Percentiles rank a stretch among this genome's conserved stretches.
Evolutionary conservation across 2,113 vertebrate genomes (phyloP).

Genomic region (Mustela nigripes): DNA sequence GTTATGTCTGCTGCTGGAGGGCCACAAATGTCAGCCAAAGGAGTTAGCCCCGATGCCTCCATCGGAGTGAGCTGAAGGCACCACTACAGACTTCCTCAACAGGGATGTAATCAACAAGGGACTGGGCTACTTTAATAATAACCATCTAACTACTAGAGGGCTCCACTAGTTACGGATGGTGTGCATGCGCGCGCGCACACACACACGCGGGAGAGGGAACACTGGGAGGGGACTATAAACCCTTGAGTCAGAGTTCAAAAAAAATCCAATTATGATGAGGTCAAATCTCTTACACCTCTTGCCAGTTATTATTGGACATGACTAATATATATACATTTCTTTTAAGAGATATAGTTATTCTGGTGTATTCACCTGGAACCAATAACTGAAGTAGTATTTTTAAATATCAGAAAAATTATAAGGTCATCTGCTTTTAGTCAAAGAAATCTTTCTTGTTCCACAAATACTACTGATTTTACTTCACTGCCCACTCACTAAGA

Average conservation of each 20-base stretch:
- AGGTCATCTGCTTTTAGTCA: background rate
- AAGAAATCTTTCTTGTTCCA: background rate
- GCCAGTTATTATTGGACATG: background rate
- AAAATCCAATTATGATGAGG: background rate
- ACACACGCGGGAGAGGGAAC: too few relatives aligned
- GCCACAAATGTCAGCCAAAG: background rate
- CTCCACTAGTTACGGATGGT: accelerated
- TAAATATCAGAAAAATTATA: background rate
- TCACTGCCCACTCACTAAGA: background rate
- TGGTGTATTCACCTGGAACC: background rate
- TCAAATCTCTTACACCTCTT: background rate
- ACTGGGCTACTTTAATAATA: too few relatives aligned
- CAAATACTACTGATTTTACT: background rate
- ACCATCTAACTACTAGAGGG: background rate
- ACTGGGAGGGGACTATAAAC: background rate
- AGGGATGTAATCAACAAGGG: background rate
- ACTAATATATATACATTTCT: background rate
- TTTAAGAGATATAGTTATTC: background rate
- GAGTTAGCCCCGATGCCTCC: background rate
- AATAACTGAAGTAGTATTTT: background rate
- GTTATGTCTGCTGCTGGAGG: background rate
- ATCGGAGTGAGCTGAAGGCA: accelerated
- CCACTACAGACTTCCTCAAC: background rate
- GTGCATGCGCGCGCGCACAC: background rate
- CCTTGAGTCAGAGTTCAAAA: background rate